Percentiles rank a stretch among this genome's conserved stretches.
Conservation (phyloP, 2,113 vertebrate species). For the Urocitellus parryii region DNA sequence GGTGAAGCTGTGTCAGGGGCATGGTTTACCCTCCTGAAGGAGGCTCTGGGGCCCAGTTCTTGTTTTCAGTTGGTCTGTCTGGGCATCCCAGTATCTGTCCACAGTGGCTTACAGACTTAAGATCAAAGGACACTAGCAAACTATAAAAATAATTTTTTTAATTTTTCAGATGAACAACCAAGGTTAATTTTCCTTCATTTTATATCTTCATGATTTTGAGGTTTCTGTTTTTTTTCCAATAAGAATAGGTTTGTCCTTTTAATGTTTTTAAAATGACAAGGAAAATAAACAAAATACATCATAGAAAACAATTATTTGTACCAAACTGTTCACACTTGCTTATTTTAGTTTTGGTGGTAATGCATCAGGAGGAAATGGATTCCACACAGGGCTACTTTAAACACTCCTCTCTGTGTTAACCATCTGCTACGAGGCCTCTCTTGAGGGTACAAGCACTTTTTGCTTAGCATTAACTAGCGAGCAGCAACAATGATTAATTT, state of each 20-base stretch:
- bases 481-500: constrained; percentile 62
- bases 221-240: background rate
- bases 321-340: background rate
- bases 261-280: constrained; percentile 2
- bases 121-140: background rate
- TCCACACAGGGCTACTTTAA: background rate
- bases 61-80: background rate
- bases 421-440: constrained; percentile 2
- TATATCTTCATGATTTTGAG: background rate
- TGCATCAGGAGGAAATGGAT: background rate
- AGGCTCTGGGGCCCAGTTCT: background rate
- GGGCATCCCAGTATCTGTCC: background rate
- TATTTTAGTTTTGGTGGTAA: constrained; percentile 4
- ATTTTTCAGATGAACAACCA: background rate
- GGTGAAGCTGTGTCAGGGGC: background rate
- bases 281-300: background rate
- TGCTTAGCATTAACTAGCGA: background rate
- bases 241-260: background rate
- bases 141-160: background rate
- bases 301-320: constrained; percentile 22
- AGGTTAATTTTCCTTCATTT: background rate
- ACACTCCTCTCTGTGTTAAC: constrained; percentile 37
- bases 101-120: background rate
- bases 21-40: background rate
- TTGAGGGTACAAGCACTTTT: constrained; percentile 39